Evolutionary conservation across 2,113 vertebrate genomes (phyloP).

Genomic region (Clinocottus analis): DNA sequence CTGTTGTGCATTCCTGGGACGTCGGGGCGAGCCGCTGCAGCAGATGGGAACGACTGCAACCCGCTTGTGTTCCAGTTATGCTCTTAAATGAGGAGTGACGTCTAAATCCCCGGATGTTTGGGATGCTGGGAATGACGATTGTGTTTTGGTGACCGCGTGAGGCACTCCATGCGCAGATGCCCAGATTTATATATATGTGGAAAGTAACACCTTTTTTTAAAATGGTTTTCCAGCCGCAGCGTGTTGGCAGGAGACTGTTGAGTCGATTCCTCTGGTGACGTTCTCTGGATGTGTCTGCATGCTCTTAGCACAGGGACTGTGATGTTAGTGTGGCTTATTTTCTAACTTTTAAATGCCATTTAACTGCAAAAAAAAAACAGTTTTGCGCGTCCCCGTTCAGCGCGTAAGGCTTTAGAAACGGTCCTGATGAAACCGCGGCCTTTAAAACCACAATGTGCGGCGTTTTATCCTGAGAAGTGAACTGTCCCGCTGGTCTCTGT

Average conservation of each 20-base stretch:
- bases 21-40: slow-evolving; percentile 42
- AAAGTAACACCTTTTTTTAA: slow-evolving; percentile 28
- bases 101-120: slow-evolving; percentile 41
- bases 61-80: slow-evolving; percentile 41
- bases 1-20: slow-evolving; percentile 72
- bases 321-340: slow-evolving; percentile 22
- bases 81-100: slow-evolving; percentile 55
- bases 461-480: slow-evolving; percentile 16
- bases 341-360: not conserved
- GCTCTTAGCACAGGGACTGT: not conserved
- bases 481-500: not conserved
- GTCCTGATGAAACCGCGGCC: not conserved
- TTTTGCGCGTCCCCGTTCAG: not conserved
- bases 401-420: not conserved
- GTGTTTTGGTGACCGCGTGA: slow-evolving; percentile 14
- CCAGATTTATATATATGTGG: slow-evolving; percentile 15
- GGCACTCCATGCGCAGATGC: not conserved
- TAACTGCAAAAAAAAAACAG: not conserved
- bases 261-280: slow-evolving; percentile 13
- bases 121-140: slow-evolving; percentile 27
- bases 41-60: slow-evolving; percentile 64
- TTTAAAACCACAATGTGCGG: slow-evolving; percentile 5
- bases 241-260: slow-evolving; percentile 24
- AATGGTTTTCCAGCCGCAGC: not conserved
- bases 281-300: slow-evolving; percentile 22